Conservation (phyloP, 2,113 vertebrate species). For the Callorhinus ursinus region DNA sequence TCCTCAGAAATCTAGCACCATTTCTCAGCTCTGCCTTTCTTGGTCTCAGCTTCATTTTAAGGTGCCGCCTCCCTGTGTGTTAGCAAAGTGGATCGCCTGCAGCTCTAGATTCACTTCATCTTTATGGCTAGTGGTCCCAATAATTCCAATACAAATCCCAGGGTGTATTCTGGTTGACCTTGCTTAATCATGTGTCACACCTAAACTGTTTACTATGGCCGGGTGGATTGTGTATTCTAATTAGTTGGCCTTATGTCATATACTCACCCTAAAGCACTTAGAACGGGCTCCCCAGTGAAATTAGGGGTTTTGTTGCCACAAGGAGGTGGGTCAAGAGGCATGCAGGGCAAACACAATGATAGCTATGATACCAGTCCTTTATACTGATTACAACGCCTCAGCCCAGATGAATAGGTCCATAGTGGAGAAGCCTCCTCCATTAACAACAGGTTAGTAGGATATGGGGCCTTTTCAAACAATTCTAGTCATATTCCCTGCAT, state of each 20-base stretch:
- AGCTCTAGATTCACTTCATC: neutral
- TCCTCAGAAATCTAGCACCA: neutral
- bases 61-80: neutral
- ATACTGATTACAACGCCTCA: neutral
- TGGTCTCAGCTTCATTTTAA: neutral
- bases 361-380: neutral
- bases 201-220: neutral
- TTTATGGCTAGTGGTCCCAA: neutral
- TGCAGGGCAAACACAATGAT: neutral
- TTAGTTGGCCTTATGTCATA: neutral
- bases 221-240: neutral
- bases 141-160: neutral
- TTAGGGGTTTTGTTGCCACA: neutral
- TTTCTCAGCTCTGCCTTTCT: constrained; percentile 3
- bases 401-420: neutral
- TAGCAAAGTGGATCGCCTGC: neutral
- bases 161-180: neutral
- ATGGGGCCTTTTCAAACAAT: neutral
- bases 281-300: neutral
- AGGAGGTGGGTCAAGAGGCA: neutral
- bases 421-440: neutral
- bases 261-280: neutral
- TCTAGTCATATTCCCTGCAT: neutral
- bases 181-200: neutral
- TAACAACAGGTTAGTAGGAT: neutral